Percentiles rank a stretch among this genome's conserved stretches.
phyloP scores from a whole-genome alignment of 92 coral and sea anemone genomes.

The Anthopleura xanthogrammica region DNA sequence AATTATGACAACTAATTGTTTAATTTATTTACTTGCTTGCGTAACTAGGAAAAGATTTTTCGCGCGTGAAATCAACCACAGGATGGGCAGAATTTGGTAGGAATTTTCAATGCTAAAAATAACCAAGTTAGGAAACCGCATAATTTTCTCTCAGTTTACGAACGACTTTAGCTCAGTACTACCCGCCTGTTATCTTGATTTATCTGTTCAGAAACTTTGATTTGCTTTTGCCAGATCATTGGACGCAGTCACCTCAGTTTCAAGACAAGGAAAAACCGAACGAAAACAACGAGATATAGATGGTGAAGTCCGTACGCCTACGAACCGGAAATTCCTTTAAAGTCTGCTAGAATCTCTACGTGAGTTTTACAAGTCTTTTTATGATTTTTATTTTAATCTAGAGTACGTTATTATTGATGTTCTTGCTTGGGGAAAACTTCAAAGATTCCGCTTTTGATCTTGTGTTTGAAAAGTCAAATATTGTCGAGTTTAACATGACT shows the following conservation, averaged over 20 bases:
- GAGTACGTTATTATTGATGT: neutral
- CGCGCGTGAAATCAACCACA: neutral
- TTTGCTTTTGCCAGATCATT: neutral
- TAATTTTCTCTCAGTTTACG: neutral
- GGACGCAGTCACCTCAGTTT: neutral
- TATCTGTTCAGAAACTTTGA: neutral
- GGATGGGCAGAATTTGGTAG: neutral
- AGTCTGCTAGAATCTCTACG: constrained; percentile 14
- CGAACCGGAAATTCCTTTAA: constrained; percentile 4
- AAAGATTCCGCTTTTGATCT: neutral
- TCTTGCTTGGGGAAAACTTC: neutral
- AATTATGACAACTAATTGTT: neutral
- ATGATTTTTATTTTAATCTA: neutral
- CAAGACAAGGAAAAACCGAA: neutral
- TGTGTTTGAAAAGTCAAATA: neutral
- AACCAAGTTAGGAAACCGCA: neutral
- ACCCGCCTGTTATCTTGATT: neutral
- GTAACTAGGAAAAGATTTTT: neutral
- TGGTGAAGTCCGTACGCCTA: constrained; percentile 15
- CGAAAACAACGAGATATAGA: neutral
- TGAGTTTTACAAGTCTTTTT: constrained; percentile 13
- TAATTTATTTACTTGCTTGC: constrained; percentile 4
- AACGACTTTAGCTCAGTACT: neutral
- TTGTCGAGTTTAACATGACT: neutral
- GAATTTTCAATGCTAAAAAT: neutral